Evolutionary conservation across 2,797 vertebrate genomes (phyloP).

Genomic region (Glossophaga mutica): DNA sequence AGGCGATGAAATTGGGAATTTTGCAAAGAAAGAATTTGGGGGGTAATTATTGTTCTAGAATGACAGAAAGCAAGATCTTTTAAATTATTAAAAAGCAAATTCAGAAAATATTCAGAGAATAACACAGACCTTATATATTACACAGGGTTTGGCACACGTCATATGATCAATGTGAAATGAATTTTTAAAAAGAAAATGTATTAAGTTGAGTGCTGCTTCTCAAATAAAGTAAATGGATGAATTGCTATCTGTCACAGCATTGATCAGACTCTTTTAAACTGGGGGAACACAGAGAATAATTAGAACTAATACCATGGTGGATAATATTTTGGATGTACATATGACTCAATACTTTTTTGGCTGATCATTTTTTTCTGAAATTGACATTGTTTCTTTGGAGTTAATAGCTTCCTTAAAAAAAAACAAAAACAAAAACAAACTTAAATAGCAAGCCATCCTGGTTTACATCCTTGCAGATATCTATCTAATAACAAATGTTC

Average conservation of each 20-base stretch:
- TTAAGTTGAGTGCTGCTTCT: constrained; percentile 45
- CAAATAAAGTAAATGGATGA: neutral
- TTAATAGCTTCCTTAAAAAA: neutral
- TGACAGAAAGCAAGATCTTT: neutral
- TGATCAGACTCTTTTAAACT: neutral
- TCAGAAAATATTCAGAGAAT: neutral
- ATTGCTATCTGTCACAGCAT: neutral
- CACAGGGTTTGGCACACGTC: neutral
- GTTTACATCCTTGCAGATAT: neutral
- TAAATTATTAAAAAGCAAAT: neutral
- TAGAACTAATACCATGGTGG: neutral
- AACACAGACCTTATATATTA: neutral
- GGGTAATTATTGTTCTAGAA: neutral
- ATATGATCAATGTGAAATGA: constrained; percentile 11
- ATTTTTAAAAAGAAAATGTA: constrained; percentile 13
- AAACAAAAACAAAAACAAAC: neutral
- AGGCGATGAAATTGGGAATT: neutral
- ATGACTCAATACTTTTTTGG: neutral
- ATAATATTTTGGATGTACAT: neutral
- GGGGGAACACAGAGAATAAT: neutral
- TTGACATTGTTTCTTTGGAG: neutral
- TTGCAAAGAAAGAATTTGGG: neutral
- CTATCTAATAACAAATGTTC: neutral
- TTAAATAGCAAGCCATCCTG: neutral
- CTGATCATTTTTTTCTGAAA: neutral